Conservation (phyloP, 2,113 vertebrate genomes). For the Ctenodactylus gundi region DNA sequence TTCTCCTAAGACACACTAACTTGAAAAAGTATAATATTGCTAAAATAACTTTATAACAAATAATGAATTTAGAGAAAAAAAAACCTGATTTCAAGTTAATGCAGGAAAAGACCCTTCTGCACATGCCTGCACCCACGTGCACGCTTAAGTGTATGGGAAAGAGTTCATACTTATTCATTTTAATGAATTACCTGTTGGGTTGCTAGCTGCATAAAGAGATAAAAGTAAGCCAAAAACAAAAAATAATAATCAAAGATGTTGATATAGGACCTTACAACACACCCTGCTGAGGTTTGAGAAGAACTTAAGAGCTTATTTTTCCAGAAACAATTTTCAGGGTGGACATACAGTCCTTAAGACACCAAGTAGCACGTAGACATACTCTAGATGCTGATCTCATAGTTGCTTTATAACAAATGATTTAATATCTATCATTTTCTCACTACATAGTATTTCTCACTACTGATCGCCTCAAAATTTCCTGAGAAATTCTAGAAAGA, state of each 20-base stretch:
- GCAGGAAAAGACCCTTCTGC: not conserved
- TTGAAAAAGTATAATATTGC: too few relatives aligned
- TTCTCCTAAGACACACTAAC: not conserved
- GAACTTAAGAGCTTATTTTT: constrained; percentile 48
- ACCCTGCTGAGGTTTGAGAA: constrained; percentile 50
- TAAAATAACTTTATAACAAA: too few relatives aligned
- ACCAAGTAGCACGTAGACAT: constrained; percentile 28
- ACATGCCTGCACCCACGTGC: not conserved
- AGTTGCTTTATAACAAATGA: constrained; percentile 44
- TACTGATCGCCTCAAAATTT: not conserved
- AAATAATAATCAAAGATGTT: constrained; percentile 59
- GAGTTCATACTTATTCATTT: not conserved
- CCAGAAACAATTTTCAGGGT: constrained; percentile 32
- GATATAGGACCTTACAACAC: not conserved
- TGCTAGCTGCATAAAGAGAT: constrained; percentile 42
- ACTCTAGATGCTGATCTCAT: not conserved
- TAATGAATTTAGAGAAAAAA: too few relatives aligned
- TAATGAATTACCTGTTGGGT: constrained; percentile 43
- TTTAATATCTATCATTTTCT: not conserved
- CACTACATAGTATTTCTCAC: not conserved
- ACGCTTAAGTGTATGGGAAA: not conserved
- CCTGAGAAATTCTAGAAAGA: not conserved
- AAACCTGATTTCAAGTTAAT: too few relatives aligned
- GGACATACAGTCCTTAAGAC: not conserved
- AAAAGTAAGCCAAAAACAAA: constrained; percentile 56